Evolutionary conservation across 2,888 invertebrate genomes (phyloP).

Genomic region (Rhingia rostrata): DNA sequence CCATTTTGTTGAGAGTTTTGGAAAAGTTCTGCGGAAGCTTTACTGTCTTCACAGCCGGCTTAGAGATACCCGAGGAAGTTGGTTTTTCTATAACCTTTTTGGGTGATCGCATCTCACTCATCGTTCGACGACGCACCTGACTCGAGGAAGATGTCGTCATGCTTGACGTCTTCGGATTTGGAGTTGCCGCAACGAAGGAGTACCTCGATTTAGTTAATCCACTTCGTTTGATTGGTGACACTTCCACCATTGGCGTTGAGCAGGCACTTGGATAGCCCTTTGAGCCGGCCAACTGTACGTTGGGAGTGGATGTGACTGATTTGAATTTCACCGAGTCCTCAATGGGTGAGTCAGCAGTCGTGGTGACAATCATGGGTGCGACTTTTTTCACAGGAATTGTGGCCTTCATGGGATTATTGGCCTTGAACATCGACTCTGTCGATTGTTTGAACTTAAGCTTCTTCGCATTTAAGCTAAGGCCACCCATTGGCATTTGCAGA

Average conservation of each 20-base stretch:
- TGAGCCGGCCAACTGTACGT: conserved; percentile 30
- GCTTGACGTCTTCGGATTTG: conserved; percentile 70
- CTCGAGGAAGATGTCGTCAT: conserved; percentile 49
- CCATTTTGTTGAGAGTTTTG: conserved; percentile 58
- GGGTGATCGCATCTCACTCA: conserved; percentile 62
- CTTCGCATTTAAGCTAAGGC: conserved; percentile 73
- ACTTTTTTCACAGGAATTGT: conserved; percentile 78
- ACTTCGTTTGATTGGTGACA: conserved; percentile 71
- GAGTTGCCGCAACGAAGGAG: conserved; percentile 76
- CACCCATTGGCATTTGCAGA: conserved; percentile 59
- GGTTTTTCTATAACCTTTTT: conserved; percentile 52
- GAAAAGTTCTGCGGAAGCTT: conserved; percentile 64
- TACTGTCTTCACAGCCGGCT: conserved; percentile 55
- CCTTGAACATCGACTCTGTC: conserved; percentile 76
- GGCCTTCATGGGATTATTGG: conserved; percentile 77
- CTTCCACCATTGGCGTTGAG: conserved; percentile 75
- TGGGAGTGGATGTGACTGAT: conserved; percentile 75
- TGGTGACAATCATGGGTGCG: conserved; percentile 75
- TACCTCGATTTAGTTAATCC: conserved; percentile 71
- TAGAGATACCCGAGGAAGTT: conserved; percentile 53
- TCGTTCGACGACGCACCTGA: conserved; percentile 53
- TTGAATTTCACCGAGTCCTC: conserved; percentile 54
- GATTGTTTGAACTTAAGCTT: conserved; percentile 73
- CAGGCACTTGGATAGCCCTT: conserved; percentile 76
- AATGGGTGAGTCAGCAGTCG: conserved; percentile 69